Evolutionary conservation across 1,140 invertebrate species (phyloP), one percentile per base, ranked within the genome.

Genomic region (Drosophila sechellia): DNA sequence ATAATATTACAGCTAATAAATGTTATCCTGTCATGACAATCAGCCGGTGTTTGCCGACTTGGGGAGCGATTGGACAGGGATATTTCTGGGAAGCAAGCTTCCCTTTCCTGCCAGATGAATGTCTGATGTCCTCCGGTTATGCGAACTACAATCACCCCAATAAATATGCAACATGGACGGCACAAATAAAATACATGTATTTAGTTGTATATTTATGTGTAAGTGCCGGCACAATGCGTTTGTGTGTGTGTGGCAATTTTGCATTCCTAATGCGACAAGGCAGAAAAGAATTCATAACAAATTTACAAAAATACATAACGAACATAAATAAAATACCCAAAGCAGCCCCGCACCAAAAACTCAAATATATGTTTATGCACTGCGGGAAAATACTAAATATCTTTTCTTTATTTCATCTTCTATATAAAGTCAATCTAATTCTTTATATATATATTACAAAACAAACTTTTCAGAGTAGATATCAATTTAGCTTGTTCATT

Each of bases 191-290:
- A 58, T 65, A 56, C 53, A 75, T 54, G 46, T 55, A 53, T 64
- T 64, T 49, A 74, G 31, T 31, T 55, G 20, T 50, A 58, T 64
- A 52, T 43, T 27, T 55, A 48, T 74, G 52, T 53, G 34, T 75
- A 40, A 34, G 11, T 50, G 11, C 6, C n/a, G 11, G 48, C 15
- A 50, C 37, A 66, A 27, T 57, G 55, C 35, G 54, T 34, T 15
- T 57, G 54, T 31, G 31, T 57, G 54, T 64, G 60, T 81, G 76
- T 63, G 54, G 78, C 63, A 84, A 77, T 85, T 85, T 86, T 85
- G 81, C 81, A 85, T 85, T 81, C 71, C 68, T 86, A 85, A 85
- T 85, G 81, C 81, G 81, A 85, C 81, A 86, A 86, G 60, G 60
- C 56, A 77, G 54, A 72, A 60, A 60, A 73, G 57, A 74, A 84